Evolutionary conservation across 2,797 vertebrate genomes (phyloP).

Genomic region (Amniataba percoides): DNA sequence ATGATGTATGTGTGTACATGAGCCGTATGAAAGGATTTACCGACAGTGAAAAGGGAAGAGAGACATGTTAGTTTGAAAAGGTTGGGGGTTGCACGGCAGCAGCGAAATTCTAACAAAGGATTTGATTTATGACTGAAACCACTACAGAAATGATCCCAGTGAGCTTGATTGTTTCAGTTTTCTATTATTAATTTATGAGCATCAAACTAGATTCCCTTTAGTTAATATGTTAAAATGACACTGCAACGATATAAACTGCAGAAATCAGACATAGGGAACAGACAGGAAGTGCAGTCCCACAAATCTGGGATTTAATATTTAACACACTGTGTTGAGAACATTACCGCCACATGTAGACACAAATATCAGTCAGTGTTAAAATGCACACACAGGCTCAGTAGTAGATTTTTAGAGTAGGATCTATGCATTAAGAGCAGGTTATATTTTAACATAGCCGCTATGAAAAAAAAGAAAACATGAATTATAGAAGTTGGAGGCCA

Average conservation of each 20-base stretch:
- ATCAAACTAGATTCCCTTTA: neutral
- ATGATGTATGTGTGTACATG: conserved; percentile 1
- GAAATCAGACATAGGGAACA: neutral
- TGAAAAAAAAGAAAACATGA: conserved; percentile 23
- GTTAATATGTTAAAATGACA: neutral
- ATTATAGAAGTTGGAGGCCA: conserved; percentile 51
- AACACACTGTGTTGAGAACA: conserved; percentile 2
- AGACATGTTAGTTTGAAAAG: neutral
- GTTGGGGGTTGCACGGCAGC: neutral
- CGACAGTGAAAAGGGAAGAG: neutral
- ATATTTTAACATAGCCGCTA: conserved; percentile 4
- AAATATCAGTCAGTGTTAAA: conserved; percentile 21
- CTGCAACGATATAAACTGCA: neutral
- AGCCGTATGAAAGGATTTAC: conserved; percentile 1
- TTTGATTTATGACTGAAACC: neutral
- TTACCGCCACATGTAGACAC: conserved; percentile 5
- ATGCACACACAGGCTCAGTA: neutral
- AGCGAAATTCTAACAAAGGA: neutral
- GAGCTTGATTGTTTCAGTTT: neutral
- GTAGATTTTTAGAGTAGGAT: neutral
- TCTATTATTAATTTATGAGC: neutral
- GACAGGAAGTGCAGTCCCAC: neutral
- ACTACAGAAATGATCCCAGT: neutral
- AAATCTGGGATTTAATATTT: conserved; percentile 53
- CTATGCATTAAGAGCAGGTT: neutral